Conservation (phyloP, 2,888 invertebrate genomes). For the Notodonta dromedarius region DNA sequence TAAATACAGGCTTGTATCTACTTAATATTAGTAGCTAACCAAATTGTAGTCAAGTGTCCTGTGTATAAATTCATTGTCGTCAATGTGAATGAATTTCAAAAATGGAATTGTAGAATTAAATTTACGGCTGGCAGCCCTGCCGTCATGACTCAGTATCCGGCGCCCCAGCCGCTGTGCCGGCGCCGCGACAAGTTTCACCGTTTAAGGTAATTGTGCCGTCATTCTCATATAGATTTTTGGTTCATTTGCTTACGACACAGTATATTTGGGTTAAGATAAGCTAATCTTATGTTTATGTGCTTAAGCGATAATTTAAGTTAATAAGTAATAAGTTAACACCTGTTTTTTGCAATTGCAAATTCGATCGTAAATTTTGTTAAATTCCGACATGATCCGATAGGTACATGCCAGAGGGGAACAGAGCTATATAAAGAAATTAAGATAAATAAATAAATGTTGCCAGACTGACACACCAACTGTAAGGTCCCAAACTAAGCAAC, state of each 20-base stretch:
- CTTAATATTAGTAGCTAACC: too few species aligned
- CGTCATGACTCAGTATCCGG: constrained; percentile 50
- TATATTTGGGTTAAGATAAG: constrained; percentile 28
- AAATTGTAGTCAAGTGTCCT: too few species aligned
- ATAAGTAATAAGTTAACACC: background rate
- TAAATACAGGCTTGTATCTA: too few species aligned
- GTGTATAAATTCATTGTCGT: too few species aligned
- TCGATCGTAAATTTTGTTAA: background rate
- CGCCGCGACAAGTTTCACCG: constrained; percentile 42
- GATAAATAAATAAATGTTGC: too few species aligned
- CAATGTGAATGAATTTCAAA: too few species aligned
- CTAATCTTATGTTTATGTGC: constrained; percentile 29
- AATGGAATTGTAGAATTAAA: too few species aligned
- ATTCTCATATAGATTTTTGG: constrained; percentile 37
- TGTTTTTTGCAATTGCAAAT: background rate
- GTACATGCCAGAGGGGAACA: too few species aligned
- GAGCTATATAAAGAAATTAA: too few species aligned
- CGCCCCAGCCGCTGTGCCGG: constrained; percentile 38
- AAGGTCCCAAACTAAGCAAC: too few species aligned
- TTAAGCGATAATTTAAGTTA: background rate
- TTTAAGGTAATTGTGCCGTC: constrained; percentile 38
- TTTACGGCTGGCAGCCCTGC: background rate
- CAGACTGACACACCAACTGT: too few species aligned
- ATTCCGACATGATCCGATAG: too few species aligned
- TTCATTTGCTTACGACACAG: constrained; percentile 35